Conservation (phyloP, 2,797 vertebrate species). For the Pempheris klunzingeri region DNA sequence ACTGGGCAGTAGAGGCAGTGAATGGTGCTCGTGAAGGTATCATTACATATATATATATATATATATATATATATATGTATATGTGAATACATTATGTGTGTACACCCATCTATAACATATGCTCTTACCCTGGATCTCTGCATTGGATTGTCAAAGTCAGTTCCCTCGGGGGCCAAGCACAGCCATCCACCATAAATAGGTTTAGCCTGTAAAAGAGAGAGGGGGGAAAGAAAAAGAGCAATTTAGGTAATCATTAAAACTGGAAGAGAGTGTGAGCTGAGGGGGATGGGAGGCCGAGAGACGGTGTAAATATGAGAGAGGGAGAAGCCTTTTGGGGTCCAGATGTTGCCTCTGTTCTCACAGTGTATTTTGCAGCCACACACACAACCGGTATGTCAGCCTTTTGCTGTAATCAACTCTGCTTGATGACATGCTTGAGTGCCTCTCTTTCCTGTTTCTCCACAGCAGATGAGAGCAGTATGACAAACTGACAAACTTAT, state of each 20-base stretch:
- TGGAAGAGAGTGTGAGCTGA: constrained; percentile 46
- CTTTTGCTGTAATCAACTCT: constrained; percentile 49
- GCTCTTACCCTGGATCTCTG: constrained; percentile 88
- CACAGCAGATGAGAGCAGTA: constrained; percentile 26
- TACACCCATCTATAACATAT: neutral
- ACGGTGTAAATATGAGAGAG: constrained; percentile 43
- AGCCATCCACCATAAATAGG: constrained; percentile 91
- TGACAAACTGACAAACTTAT: neutral
- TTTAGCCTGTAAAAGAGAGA: constrained; percentile 86
- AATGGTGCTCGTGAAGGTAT: neutral
- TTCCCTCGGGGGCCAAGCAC: constrained; percentile 90
- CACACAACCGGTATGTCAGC: constrained; percentile 38
- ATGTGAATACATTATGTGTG: neutral
- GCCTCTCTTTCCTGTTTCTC: constrained; percentile 29
- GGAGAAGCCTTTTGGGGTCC: constrained; percentile 54
- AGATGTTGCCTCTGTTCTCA: constrained; percentile 70
- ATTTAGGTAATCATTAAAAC: constrained; percentile 82
- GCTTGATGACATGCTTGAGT: constrained; percentile 52
- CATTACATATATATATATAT: neutral
- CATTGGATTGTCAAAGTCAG: constrained; percentile 91
- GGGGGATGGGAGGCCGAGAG: constrained; percentile 40
- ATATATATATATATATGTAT: neutral
- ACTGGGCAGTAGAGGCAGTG: neutral
- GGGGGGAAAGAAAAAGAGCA: constrained; percentile 40
- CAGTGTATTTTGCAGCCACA: constrained; percentile 45